Percentiles rank a stretch among this genome's conserved stretches.
These are phyloP conservation scores for Valencia hispanica DNA, from an alignment of 2,797 vertebrate genomes.

Conservation along the genomic window DNA sequence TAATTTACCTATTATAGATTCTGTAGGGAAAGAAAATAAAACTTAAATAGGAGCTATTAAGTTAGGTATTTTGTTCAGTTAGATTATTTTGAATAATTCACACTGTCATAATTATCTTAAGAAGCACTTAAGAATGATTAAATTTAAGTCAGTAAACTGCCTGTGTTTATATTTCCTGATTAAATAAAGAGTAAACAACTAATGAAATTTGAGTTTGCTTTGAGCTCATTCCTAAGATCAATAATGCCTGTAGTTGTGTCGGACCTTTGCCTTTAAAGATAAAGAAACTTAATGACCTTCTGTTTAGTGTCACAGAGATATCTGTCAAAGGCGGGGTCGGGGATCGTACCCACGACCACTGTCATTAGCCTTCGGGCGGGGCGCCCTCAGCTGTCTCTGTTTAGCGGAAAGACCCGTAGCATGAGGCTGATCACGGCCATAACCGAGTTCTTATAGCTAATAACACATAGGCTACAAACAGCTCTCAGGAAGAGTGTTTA, in stretches of 20 bases:
- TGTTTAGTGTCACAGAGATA: background rate
- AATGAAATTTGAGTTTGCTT: background rate
- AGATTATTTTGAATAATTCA: background rate
- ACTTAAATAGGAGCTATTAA: background rate
- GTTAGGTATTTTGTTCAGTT: background rate
- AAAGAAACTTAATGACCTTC: background rate
- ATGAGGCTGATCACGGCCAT: background rate
- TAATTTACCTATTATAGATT: background rate
- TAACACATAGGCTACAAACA: conserved; percentile 1
- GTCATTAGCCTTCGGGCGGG: background rate
- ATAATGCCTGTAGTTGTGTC: background rate
- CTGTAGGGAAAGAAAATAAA: background rate
- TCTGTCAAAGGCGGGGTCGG: background rate
- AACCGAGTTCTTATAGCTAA: conserved; percentile 10
- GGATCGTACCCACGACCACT: conserved; percentile 36
- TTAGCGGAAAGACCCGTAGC: conserved; percentile 37
- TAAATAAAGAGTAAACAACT: background rate
- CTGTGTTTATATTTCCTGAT: background rate
- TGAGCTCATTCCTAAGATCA: background rate
- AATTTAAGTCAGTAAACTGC: background rate
- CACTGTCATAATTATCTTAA: background rate
- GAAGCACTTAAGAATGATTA: background rate
- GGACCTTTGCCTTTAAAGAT: conserved; percentile 10
- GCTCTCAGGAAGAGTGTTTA: background rate
- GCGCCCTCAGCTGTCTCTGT: conserved; percentile 11